Percentiles rank a stretch among this genome's conserved stretches.
These are phyloP conservation scores for Clytia hemisphaerica DNA, from an alignment of 30 jellyfish, hydroid and myxozoan species.

Conservation along the genomic window DNA sequence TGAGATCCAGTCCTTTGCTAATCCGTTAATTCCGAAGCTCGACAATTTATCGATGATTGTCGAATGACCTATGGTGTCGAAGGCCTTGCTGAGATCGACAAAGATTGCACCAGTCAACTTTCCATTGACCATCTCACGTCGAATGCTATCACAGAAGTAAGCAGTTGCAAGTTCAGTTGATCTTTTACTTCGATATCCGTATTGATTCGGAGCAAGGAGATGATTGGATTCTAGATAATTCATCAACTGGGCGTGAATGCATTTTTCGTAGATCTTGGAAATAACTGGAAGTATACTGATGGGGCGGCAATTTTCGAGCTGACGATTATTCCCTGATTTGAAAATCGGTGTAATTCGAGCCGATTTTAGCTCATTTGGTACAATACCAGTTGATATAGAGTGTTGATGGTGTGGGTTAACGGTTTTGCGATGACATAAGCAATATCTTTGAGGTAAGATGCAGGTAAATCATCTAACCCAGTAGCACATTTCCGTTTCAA, in stretches of 20 bases:
- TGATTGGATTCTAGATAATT: slow-evolving; percentile 40
- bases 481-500: slow-evolving; percentile 22
- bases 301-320: slow-evolving; percentile 48
- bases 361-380: slow-evolving; percentile 32
- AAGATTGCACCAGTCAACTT: slow-evolving; percentile 33
- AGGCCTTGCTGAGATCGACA: slow-evolving; percentile 37
- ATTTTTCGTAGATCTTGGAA: too few species aligned
- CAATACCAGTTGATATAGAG: slow-evolving; percentile 29
- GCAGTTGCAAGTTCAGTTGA: slow-evolving; percentile 62
- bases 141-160: slow-evolving; percentile 38
- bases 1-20: slow-evolving; percentile 37
- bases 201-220: slow-evolving; percentile 34
- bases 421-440: slow-evolving; percentile 45
- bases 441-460: slow-evolving; percentile 31
- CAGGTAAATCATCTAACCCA: slow-evolving; percentile 30
- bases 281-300: slow-evolving; percentile 51
- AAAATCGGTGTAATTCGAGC: slow-evolving; percentile 44
- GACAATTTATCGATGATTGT: slow-evolving; percentile 39
- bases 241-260: slow-evolving; percentile 36
- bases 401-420: slow-evolving; percentile 37
- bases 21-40: slow-evolving; percentile 38
- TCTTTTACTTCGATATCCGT: slow-evolving; percentile 36
- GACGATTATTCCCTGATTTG: slow-evolving; percentile 33
- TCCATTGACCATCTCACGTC: slow-evolving; percentile 38
- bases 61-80: slow-evolving; percentile 48